Base-by-base conservation (phyloP, 2,888 invertebrate species). In the Ormyrus rosae region DNA sequence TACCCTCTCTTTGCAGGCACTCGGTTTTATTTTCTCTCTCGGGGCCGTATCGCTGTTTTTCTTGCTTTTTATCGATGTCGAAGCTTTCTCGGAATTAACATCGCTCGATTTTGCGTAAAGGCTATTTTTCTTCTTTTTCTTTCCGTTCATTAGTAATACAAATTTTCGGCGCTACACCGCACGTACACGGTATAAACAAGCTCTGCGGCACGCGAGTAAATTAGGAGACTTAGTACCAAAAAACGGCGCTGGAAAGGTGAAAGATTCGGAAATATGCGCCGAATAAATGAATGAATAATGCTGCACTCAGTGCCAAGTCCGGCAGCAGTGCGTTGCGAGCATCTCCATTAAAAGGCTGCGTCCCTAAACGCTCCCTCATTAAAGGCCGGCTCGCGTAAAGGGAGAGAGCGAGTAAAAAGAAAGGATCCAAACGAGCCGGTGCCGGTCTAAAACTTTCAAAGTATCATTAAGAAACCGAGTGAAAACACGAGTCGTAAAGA, bases 381-480 rank as follows among this genome's bases (percentile, higher is more conserved):
- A 82, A 82, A 71, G 65, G 61, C 45, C 74, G 56, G 9, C 73
- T 34, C 19, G 50, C 34, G 11, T 55, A 65, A n/a, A 64, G 48
- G 1, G 48, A 71, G 19, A 58, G 58, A 10, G 55, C 0, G 9
- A 51, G 45, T 13, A 50, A 72, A 55, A 64, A 55, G 50, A 34
- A 69, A 48, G 10, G 13, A 13, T 45, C 56, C 61, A 63, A 6
- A 10, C 63, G 13, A 55, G 55, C 46, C 50, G 48, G 10, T 2
- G 10, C 10, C 64, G 50, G 72, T 46, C 65, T 64, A 46, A 81
- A 81, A 75, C 69, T 79, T 74, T 83, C 74, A 81, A 80, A 82
- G 82, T 82, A 82, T 82, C 82, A 82, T 82, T 82, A 82, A 82
- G 82, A 80, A 79, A 73, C 48, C 71, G 72, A 72, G 81, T 76